Percentiles rank a stretch among this genome's conserved stretches.
Evolutionary conservation across 2,113 vertebrate species (phyloP).

Genomic region (Protomyctophum bolini): DNA sequence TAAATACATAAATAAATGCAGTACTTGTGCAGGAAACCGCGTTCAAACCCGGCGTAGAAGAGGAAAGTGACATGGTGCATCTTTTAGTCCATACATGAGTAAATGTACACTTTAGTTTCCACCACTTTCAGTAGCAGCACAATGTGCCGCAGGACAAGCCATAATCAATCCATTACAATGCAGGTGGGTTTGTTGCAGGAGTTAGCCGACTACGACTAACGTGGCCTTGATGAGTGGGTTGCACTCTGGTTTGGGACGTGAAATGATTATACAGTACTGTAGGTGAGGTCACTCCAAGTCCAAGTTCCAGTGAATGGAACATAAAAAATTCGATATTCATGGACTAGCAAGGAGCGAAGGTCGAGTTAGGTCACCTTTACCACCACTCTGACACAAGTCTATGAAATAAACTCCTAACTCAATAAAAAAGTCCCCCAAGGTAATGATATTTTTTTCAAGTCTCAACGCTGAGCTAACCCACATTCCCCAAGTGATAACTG

Average conservation of each 20-base stretch:
- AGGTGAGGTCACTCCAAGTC: neutral
- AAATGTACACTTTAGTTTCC: no score
- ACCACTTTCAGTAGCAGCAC: neutral
- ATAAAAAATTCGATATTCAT: neutral
- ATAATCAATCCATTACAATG: neutral
- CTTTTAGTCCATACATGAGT: no score
- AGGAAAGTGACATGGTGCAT: no score
- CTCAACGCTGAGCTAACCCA: conserved; percentile 4
- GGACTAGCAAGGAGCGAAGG: neutral
- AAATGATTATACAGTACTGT: no score
- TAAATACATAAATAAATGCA: no score
- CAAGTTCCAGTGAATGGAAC: neutral
- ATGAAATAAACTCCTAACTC: no score
- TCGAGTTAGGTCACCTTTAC: neutral
- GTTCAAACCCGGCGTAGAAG: no score
- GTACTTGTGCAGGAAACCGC: no score
- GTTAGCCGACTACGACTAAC: neutral
- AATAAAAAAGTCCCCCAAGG: conserved; percentile 3
- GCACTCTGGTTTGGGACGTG: neutral
- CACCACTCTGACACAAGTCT: no score
- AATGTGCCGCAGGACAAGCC: neutral
- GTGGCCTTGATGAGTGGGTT: neutral
- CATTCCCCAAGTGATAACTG: conserved; percentile 18
- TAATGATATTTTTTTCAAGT: conserved; percentile 4
- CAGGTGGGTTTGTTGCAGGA: neutral